Evolutionary conservation across 2,888 invertebrate species (phyloP).

Genomic region (Paralinhomoeus sp.): DNA sequence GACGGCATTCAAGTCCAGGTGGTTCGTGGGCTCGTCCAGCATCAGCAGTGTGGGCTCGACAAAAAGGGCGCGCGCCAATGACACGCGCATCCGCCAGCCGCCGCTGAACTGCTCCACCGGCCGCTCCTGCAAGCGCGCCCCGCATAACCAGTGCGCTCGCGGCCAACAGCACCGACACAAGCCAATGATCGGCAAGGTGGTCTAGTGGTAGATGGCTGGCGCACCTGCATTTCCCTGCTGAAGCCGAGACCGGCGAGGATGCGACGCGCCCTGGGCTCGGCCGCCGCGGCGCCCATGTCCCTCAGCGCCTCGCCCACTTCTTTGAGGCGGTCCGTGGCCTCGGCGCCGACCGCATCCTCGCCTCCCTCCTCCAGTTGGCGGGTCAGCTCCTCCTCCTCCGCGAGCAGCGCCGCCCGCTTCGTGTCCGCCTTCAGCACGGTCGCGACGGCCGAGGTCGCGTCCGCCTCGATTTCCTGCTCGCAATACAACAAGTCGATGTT

Average conservation of each 20-base stretch:
- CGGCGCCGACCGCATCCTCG: too few species aligned
- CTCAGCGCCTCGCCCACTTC: slow-evolving; percentile 81
- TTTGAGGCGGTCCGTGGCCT: slow-evolving; percentile 52
- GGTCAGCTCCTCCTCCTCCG: slow-evolving; percentile 60
- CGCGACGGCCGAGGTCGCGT: slow-evolving; percentile 71
- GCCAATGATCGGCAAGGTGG: too few species aligned
- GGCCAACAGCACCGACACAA: too few species aligned
- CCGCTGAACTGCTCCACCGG: slow-evolving; percentile 45
- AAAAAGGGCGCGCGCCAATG: slow-evolving; percentile 73
- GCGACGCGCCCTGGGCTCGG: slow-evolving; percentile 79
- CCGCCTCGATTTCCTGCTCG: slow-evolving; percentile 95
- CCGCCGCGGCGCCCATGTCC: slow-evolving; percentile 89
- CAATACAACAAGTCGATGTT: slow-evolving; percentile 87
- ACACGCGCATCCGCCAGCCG: slow-evolving; percentile 98
- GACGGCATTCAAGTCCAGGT: slow-evolving; percentile 93
- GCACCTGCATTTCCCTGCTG: slow-evolving; percentile 47
- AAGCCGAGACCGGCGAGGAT: slow-evolving; percentile 94
- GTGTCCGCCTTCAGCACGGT: slow-evolving; percentile 78
- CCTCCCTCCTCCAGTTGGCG: slow-evolving; percentile 43
- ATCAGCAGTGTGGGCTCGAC: slow-evolving; percentile 86
- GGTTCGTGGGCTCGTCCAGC: slow-evolving; percentile 97
- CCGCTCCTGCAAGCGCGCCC: slow-evolving; percentile 53
- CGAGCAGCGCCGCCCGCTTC: slow-evolving; percentile 54
- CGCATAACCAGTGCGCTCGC: too few species aligned
- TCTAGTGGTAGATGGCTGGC: too few species aligned